Evolutionary conservation across 2,797 vertebrate species (phyloP).

Genomic region (Rousettus madagascariensis): DNA sequence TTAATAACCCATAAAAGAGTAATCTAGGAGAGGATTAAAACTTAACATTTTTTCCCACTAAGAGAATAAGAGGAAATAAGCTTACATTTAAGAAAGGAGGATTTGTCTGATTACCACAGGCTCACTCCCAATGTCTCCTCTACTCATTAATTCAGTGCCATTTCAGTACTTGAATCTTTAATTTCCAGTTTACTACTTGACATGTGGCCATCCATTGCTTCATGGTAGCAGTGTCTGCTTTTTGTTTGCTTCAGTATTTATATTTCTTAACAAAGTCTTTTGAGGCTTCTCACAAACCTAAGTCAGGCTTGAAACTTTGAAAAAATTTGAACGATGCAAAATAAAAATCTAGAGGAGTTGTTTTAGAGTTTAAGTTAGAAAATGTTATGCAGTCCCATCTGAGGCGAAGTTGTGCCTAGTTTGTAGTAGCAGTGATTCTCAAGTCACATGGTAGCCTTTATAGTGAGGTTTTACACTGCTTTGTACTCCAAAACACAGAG

Average conservation of each 20-base stretch:
- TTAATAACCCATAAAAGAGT: background rate
- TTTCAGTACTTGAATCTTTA: background rate
- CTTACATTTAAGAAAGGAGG: background rate
- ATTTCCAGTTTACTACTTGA: background rate
- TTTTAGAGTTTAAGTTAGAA: background rate
- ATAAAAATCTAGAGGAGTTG: background rate
- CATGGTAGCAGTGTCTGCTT: background rate
- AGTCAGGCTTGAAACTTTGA: background rate
- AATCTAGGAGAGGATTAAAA: background rate
- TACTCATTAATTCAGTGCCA: background rate
- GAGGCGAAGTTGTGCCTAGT: background rate
- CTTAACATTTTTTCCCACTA: background rate
- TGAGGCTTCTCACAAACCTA: slow-evolving; percentile 15
- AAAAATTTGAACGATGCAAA: background rate
- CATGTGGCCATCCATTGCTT: background rate
- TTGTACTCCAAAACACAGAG: background rate
- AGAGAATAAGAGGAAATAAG: background rate
- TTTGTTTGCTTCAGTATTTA: background rate
- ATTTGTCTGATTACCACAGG: background rate
- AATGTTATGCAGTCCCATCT: background rate
- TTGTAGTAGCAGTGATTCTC: background rate
- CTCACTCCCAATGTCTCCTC: background rate
- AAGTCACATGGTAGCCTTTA: background rate
- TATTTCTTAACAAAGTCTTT: background rate
- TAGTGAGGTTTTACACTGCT: background rate